Evolutionary conservation across 2,888 invertebrate species (phyloP), one percentile per base, ranked within the genome.

Genomic region (Lochmaea crataegi): DNA sequence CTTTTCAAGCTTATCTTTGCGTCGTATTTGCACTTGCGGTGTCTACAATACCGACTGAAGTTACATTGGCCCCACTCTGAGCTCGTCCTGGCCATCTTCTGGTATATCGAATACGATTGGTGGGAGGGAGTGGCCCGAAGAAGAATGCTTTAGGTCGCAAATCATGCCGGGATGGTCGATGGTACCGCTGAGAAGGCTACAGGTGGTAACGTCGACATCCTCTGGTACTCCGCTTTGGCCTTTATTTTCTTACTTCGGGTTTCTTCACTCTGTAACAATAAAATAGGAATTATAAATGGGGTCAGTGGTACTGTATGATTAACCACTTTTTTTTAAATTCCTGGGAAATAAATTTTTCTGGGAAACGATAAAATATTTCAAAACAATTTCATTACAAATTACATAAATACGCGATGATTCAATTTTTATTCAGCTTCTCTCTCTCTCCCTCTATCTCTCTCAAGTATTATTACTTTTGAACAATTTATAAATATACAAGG

Each of bases 1-100:
- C 67, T 72, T 72, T 67, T 65, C 73, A 63, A 56, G 67, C 73
- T 78, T 80, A 79, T 81, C 82, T 65, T 58, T 63, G 41, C 67
- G 22, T 79, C 76, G 81, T 82, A 81, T 82, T 84, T 77, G 78
- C 79, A 78, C 84, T 84, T 76, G 73, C 32, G 64, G 70, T 70
- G 70, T 18, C 70, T 70, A 82, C 82, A 80, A 79, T 82, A 81
- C 83, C 79, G 80, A 84, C 84, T 84, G 84, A 82, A 78, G 83
- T 65, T 22, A 61, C 64, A 80, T 70, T 32, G 38, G 64, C 85
- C 85, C 85, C 86, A 84, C 85, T 85, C 83, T 83, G 77, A 76
- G 80, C 76, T 76, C 80, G 71, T 68, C 70, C 83, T 84, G 85
- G 87, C 86, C 87, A 86, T 87, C 85, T 86, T 86, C 86, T 80